Evolutionary conservation across 1,140 invertebrate species (phyloP).

Genomic region (Seison nebaliae): DNA sequence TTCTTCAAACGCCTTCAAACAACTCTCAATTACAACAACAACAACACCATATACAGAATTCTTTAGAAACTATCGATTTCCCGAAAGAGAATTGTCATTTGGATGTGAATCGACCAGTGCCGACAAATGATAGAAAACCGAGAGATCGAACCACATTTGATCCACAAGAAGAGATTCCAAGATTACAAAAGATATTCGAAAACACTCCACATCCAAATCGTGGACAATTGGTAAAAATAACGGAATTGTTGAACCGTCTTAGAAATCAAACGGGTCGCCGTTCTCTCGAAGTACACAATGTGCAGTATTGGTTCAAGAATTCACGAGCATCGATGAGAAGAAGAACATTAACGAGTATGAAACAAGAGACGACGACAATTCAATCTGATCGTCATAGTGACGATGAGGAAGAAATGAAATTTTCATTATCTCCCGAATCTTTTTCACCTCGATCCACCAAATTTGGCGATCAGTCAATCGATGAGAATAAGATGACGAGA

Average conservation of each 20-base stretch:
- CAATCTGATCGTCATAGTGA: background rate
- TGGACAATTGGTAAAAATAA: conserved; percentile 36
- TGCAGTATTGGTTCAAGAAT: conserved; percentile 97
- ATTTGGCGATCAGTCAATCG: no score
- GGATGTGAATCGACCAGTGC: background rate
- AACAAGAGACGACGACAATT: background rate
- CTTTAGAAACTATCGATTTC: background rate
- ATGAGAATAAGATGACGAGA: no score
- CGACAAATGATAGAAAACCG: conserved; percentile 3
- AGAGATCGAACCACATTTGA: conserved; percentile 47
- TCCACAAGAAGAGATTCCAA: conserved; percentile 70
- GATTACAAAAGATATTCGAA: conserved; percentile 67
- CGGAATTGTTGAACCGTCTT: conserved; percentile 6
- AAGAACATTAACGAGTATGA: conserved; percentile 1
- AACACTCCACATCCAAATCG: conserved; percentile 69
- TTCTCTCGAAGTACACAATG: conserved; percentile 76
- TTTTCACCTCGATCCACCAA: no score
- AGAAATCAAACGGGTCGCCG: conserved; percentile 29
- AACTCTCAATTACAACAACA: background rate
- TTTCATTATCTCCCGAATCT: no score
- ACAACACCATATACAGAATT: background rate
- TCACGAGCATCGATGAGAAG: conserved; percentile 72
- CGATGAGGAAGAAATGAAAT: background rate
- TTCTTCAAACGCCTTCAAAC: background rate
- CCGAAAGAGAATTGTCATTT: background rate